These are phyloP conservation scores for Ctenochaetus hawaiiensis DNA, from an alignment of 2,797 vertebrate genomes.

Conservation along the genomic window DNA sequence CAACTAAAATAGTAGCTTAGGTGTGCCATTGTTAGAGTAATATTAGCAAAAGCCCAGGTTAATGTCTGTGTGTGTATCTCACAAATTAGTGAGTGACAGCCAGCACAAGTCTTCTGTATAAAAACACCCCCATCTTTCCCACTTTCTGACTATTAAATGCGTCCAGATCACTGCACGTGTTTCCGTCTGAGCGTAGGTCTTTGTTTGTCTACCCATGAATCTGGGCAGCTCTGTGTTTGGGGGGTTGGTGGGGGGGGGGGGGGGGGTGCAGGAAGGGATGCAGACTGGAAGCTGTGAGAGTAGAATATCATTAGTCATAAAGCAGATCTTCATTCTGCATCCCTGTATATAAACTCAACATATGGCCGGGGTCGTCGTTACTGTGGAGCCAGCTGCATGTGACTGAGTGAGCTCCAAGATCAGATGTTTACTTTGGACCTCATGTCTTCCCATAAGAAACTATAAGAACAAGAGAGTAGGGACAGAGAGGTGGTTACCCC, in stretches of 20 bases:
- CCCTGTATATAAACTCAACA: slow-evolving; percentile 46
- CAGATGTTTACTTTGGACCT: slow-evolving; percentile 72
- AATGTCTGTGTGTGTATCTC: slow-evolving; percentile 7
- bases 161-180: slow-evolving; percentile 44
- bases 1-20: background rate
- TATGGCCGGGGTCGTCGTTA: slow-evolving; percentile 30
- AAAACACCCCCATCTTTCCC: slow-evolving; percentile 46
- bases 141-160: slow-evolving; percentile 48
- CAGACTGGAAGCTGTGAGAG: slow-evolving; percentile 69
- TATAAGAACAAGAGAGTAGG: slow-evolving; percentile 54
- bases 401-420: slow-evolving; percentile 53
- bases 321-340: slow-evolving; percentile 56
- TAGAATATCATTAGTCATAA: slow-evolving; percentile 71
- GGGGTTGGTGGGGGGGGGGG: background rate
- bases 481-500: slow-evolving; percentile 34
- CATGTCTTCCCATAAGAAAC: slow-evolving; percentile 49
- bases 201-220: slow-evolving; percentile 70
- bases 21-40: background rate
- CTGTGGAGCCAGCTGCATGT: slow-evolving; percentile 56
- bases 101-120: slow-evolving; percentile 40
- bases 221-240: slow-evolving; percentile 49
- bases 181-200: slow-evolving; percentile 52
- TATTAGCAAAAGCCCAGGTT: background rate
- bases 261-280: slow-evolving; percentile 65
- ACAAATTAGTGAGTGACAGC: slow-evolving; percentile 38